Percentiles rank a stretch among this genome's conserved stretches.
These are phyloP conservation scores for Ectemnius continuus DNA, from an alignment of 2,888 invertebrate species.

Conservation along the genomic window DNA sequence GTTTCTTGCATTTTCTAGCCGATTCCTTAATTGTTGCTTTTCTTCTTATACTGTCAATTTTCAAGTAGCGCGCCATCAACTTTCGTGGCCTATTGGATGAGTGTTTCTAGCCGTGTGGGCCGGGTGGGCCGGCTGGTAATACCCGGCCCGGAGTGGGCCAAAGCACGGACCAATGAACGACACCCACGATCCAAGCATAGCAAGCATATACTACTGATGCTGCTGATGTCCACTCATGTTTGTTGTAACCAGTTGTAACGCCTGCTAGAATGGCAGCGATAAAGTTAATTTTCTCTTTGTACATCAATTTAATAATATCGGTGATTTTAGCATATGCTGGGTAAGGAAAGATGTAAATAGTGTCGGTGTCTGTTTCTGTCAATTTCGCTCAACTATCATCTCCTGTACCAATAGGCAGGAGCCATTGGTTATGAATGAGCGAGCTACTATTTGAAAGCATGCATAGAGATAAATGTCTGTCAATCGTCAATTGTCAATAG, in stretches of 20 bases:
- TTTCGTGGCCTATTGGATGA: too few relatives aligned
- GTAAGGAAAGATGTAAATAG: constrained; percentile 60
- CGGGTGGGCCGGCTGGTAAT: too few relatives aligned
- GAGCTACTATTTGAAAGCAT: background rate
- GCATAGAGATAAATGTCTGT: background rate
- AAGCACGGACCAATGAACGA: constrained; percentile 66
- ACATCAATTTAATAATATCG: constrained; percentile 71
- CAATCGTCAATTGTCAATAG: too few relatives aligned
- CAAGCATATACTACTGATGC: too few relatives aligned
- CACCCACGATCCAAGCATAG: constrained; percentile 68
- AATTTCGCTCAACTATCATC: background rate
- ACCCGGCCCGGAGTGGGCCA: constrained; percentile 3
- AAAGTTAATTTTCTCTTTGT: constrained; percentile 67
- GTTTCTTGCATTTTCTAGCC: too few relatives aligned
- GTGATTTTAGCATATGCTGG: constrained; percentile 67
- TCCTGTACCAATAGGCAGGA: background rate
- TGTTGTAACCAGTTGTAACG: constrained; percentile 64
- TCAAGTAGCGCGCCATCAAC: too few relatives aligned
- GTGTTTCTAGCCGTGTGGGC: background rate
- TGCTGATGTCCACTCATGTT: too few relatives aligned
- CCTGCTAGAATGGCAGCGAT: constrained; percentile 75
- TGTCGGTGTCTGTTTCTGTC: too few relatives aligned
- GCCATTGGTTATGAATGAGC: background rate
- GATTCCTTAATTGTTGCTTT: too few relatives aligned
- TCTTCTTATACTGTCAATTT: too few relatives aligned